Conservation (phyloP, 2,113 vertebrate species). For the Rhabdomys dilectus region DNA sequence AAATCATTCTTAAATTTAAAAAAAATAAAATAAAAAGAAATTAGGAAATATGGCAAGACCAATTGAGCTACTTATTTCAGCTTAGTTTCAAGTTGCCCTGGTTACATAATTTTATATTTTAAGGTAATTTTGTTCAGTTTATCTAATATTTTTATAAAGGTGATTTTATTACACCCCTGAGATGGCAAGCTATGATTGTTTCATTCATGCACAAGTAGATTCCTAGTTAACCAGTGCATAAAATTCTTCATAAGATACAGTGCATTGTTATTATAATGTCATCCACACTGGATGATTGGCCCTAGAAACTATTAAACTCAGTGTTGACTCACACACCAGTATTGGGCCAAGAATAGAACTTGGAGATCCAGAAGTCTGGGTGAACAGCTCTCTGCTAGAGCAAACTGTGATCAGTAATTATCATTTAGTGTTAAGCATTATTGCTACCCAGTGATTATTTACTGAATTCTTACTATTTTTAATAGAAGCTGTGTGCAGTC, state of each 20-base stretch:
- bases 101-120: constrained; percentile 14
- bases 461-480: not conserved
- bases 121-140: constrained; percentile 42
- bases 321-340: not conserved
- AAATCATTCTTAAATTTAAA: not conserved
- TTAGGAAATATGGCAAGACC: not conserved
- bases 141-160: not conserved
- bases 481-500: constrained; percentile 14
- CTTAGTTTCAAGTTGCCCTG: not conserved
- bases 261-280: not conserved
- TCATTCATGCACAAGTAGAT: not conserved
- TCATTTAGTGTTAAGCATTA: not conserved
- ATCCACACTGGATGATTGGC: constrained; percentile 3
- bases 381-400: not conserved
- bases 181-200: not conserved
- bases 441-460: constrained; percentile 9
- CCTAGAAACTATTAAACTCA: not conserved
- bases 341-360: not conserved
- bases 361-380: not conserved
- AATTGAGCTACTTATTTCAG: not conserved
- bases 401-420: not conserved
- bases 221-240: not conserved
- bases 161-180: not conserved
- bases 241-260: not conserved
- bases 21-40: constrained; percentile 22